Evolutionary conservation across 37 sponge, comb jelly and placozoan species (phyloP).

Genomic region (Hexactinellida sp.): DNA sequence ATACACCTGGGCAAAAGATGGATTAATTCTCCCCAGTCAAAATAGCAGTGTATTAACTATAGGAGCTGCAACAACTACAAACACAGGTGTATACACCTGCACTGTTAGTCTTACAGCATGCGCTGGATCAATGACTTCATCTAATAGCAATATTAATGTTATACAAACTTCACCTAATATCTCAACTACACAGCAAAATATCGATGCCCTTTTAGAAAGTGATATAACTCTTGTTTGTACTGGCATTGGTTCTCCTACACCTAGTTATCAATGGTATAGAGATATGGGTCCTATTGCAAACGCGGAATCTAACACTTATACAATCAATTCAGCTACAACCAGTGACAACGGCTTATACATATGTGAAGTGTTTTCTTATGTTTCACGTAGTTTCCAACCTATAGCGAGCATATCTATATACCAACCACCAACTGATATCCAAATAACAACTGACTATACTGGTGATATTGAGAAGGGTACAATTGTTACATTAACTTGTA

Average conservation of each 20-base stretch:
- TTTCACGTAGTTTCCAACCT: background rate
- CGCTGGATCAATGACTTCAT: background rate
- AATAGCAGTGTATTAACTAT: background rate
- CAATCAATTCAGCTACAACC: background rate
- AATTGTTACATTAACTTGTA: background rate
- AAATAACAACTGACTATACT: background rate
- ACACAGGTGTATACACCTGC: background rate
- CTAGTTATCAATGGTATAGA: background rate
- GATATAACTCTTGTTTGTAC: background rate
- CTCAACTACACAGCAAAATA: background rate
- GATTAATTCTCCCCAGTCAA: background rate
- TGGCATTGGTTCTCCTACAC: background rate
- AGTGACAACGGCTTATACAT: background rate
- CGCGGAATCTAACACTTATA: background rate
- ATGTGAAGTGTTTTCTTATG: background rate
- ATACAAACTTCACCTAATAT: background rate
- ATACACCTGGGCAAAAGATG: background rate
- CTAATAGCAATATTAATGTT: background rate
- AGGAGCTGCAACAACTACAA: background rate
- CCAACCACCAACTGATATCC: background rate
- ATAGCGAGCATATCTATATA: background rate
- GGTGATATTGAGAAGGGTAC: background rate
- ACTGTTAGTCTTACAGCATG: background rate
- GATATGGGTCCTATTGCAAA: background rate
- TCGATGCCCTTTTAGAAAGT: background rate